Base-by-base conservation (phyloP, 2,113 vertebrate genomes). In the Petrocephalus microphthalmus region DNA sequence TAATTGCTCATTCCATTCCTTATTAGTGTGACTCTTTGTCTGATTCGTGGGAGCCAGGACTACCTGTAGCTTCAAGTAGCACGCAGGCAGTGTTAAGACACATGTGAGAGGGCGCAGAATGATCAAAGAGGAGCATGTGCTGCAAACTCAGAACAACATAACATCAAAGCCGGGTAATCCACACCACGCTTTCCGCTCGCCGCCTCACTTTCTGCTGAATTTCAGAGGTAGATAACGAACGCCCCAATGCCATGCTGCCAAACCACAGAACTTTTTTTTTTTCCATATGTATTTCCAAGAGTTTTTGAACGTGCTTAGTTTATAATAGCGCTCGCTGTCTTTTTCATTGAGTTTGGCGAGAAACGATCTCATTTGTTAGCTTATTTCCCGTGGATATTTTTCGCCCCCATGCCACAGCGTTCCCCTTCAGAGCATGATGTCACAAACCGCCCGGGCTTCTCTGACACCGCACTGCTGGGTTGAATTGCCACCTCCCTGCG, bases 101-200 rank as follows among this genome's bases (percentile, higher is more conserved):
- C n/a, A 22, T 71, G 74, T 86, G 86, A 89, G 81, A 82, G 45
- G 47, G 42, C 52, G 78, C 57, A 53, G 87, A 54, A n/a, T 81
- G 86, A 90, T 89, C 86, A 90, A 90, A 90, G 88, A 1, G 8
- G 10, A 49, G 20, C 22, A 47, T 20, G 53, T 20, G 88, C 85
- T 89, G 81, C 54, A 83, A 90, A 89, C 85, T 87, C 60, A 71
- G 7, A 86, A 88, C 54, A 86, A 86, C 74, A 57, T 57, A 60
- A 90, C 88, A 90, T 90, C 90, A 90, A 90, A 90, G 86, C 53
- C 3, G 33, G 13, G 29, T 64, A 78, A 87, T 84, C 85, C 15
- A 52, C 25, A 37, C 67, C 42, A 49, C 29, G 20, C 53, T 60
- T 19, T 25, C 22, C 5, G 42, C 22, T 89, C 25, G 6, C 20